Conservation (phyloP, 2,113 vertebrate species). For the Isurus oxyrinchus region DNA sequence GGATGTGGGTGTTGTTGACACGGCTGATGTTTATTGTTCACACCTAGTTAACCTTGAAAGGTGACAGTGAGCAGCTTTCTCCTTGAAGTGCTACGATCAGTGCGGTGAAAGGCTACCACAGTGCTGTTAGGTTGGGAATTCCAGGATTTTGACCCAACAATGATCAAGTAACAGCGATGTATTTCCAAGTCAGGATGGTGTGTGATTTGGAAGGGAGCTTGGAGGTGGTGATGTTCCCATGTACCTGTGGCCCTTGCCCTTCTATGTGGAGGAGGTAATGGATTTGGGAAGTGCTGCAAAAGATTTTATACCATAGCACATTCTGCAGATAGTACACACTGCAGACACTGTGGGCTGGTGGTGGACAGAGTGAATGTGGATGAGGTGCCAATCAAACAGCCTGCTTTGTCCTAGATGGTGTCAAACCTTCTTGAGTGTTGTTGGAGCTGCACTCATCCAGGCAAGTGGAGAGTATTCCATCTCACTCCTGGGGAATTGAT, state of each 20-base stretch:
- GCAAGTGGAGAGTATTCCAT: background rate
- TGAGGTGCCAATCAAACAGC: background rate
- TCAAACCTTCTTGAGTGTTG: background rate
- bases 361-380: background rate
- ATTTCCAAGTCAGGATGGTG: background rate
- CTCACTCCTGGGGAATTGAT: background rate
- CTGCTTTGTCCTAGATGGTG: background rate
- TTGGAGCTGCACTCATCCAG: background rate
- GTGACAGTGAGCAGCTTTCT: background rate
- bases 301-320: no score
- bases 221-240: background rate
- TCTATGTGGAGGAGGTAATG: background rate
- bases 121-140: background rate
- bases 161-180: background rate
- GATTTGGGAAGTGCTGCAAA: background rate
- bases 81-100: background rate
- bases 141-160: background rate
- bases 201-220: background rate
- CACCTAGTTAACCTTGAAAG: background rate
- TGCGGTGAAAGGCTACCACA: background rate
- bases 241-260: background rate
- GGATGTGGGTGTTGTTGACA: background rate
- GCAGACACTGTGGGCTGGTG: background rate
- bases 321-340: background rate
- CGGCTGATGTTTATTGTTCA: background rate